Conservation (phyloP, 2,888 invertebrate genomes). For the Drosophila anomelani region DNA sequence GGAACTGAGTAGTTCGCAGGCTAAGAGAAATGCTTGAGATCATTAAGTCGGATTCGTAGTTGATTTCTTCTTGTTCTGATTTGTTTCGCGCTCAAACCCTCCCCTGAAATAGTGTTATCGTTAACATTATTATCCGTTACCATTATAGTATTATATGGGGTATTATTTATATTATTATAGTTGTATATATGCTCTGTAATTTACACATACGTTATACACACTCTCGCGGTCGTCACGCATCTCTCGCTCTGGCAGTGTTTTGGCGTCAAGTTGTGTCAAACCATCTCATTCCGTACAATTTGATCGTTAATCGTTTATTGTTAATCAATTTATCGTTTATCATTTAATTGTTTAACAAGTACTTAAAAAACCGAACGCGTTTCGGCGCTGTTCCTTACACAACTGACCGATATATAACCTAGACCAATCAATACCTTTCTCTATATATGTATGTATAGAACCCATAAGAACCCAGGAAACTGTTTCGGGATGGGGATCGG, state of each 20-base stretch:
- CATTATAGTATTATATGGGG: not conserved
- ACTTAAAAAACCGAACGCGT: constrained; percentile 44
- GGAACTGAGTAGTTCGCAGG: constrained; percentile 1
- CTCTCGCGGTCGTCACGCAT: constrained; percentile 52
- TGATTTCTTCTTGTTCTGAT: constrained; percentile 29
- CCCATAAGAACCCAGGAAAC: constrained; percentile 7
- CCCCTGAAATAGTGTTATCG: constrained; percentile 29
- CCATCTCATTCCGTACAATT: constrained; percentile 82
- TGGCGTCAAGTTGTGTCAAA: constrained; percentile 84
- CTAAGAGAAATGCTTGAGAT: constrained; percentile 66
- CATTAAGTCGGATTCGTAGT: constrained; percentile 55
- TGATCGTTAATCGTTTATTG: constrained; percentile 64
- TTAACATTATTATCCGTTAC: constrained; percentile 31
- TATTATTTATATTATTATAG: constrained; percentile 28
- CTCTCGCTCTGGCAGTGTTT: constrained; percentile 83
- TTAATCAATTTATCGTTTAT: constrained; percentile 12
- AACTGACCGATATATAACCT: constrained; percentile 36
- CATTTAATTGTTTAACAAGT: constrained; percentile 34
- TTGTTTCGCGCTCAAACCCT: constrained; percentile 24
- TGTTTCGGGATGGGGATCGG: constrained; percentile 5
- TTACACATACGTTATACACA: constrained; percentile 47
- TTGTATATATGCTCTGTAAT: constrained; percentile 44
- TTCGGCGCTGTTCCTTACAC: constrained; percentile 33
- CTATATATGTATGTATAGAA: not conserved
- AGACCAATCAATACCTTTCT: constrained; percentile 23